These are phyloP conservation scores for Lepetodrilus schrolli DNA, from an alignment of 2,888 invertebrate genomes.

Conservation along the genomic window DNA sequence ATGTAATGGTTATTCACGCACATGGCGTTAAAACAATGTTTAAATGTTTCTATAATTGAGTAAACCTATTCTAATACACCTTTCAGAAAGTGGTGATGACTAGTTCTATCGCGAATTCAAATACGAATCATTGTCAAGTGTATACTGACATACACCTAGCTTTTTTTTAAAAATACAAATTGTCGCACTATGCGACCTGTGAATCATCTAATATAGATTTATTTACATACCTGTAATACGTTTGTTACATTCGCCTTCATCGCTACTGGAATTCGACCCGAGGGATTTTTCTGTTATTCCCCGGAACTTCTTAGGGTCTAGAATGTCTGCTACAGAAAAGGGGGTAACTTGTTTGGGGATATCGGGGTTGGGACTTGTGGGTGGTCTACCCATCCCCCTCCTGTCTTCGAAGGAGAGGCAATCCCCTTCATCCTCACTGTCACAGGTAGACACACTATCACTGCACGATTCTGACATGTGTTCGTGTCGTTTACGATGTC, in stretches of 20 bases:
- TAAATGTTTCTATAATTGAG: background rate
- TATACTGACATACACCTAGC: background rate
- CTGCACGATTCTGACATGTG: slow-evolving; percentile 9
- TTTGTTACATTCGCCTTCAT: background rate
- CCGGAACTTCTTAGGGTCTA: slow-evolving; percentile 66
- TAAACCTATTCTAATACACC: background rate
- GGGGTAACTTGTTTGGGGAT: slow-evolving; percentile 45
- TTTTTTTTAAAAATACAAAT: too few species aligned
- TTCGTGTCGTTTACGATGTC: background rate
- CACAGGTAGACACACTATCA: slow-evolving; percentile 3
- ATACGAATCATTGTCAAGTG: background rate
- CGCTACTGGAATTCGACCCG: background rate
- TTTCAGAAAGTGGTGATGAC: background rate
- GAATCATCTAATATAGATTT: too few species aligned
- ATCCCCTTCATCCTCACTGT: background rate
- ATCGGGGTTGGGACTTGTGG: background rate
- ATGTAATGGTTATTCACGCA: too few species aligned
- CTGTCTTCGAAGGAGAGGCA: background rate
- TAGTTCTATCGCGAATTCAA: background rate
- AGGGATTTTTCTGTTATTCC: slow-evolving; percentile 40
- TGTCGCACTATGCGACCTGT: too few species aligned
- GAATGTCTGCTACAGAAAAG: slow-evolving; percentile 67
- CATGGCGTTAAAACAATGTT: too few species aligned
- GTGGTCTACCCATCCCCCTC: background rate
- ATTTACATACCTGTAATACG: slow-evolving; percentile 3